Evolutionary conservation across 1,140 invertebrate species (phyloP).

Genomic region (Mizuhopecten yessoensis): DNA sequence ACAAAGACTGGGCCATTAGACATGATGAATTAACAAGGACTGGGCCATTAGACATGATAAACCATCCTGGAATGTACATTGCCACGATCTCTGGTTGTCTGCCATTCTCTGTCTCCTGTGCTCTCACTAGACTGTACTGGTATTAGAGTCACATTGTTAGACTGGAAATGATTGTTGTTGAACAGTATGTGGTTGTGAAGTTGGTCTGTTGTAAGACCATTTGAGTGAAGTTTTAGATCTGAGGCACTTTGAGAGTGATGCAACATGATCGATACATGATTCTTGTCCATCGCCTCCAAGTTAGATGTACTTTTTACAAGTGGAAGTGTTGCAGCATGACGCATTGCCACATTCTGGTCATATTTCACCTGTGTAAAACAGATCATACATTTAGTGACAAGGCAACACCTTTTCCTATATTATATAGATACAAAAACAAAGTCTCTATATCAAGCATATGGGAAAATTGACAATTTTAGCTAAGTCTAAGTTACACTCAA

Average conservation of each 20-base stretch:
- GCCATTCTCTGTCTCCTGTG: background rate
- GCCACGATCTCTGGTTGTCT: background rate
- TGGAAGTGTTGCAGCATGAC: conserved; percentile 77
- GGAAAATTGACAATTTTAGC: too few species aligned
- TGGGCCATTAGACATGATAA: background rate
- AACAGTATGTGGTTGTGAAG: background rate
- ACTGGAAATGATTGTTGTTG: conserved; percentile 1
- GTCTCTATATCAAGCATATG: too few species aligned
- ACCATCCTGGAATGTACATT: conserved; percentile 21
- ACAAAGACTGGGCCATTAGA: too few species aligned
- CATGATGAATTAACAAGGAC: too few species aligned
- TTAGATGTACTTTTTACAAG: conserved; percentile 75
- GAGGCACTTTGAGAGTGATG: conserved; percentile 29
- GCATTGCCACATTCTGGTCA: conserved; percentile 86
- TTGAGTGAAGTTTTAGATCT: background rate
- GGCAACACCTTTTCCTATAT: too few species aligned
- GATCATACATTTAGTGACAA: background rate
- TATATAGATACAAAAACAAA: too few species aligned
- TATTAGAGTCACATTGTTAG: background rate
- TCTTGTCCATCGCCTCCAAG: conserved; percentile 53
- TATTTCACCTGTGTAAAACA: conserved; percentile 87
- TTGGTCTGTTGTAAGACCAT: background rate
- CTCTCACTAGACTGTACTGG: background rate
- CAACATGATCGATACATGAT: background rate
- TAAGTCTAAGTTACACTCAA: too few species aligned